Evolutionary conservation across 23 tunicate species (phyloP).

Genomic region (Clavelina lepadiformis): DNA sequence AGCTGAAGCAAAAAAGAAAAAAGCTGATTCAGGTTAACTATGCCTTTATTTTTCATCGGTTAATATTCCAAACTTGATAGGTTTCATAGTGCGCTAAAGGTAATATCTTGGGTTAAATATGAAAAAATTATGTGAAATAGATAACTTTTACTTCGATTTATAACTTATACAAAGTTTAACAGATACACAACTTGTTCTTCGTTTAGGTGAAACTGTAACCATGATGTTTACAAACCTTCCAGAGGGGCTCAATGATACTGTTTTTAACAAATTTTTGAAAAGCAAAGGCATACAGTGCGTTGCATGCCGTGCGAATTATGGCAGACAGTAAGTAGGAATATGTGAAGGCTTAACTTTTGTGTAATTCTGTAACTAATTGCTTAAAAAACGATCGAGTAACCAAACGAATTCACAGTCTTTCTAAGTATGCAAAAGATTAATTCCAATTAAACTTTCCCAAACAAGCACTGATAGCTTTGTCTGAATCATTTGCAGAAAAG

Average conservation of each 20-base stretch:
- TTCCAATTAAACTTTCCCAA: background rate
- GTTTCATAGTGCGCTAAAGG: no score
- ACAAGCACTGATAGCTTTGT: background rate
- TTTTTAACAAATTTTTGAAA: slow-evolving; percentile 55
- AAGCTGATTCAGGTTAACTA: slow-evolving; percentile 3
- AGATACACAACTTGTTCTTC: no score
- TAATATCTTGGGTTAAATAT: no score
- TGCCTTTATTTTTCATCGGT: background rate
- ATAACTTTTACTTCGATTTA: no score
- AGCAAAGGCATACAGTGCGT: slow-evolving; percentile 47
- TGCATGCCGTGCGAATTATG: slow-evolving; percentile 62
- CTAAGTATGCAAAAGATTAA: background rate
- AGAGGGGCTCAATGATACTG: slow-evolving; percentile 48
- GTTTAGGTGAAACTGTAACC: slow-evolving; percentile 48
- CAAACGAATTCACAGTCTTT: no score
- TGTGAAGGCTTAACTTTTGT: no score
- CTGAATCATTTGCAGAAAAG: slow-evolving; percentile 46
- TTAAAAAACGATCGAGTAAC: no score
- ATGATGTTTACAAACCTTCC: slow-evolving; percentile 56
- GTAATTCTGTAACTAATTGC: no score
- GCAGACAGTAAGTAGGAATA: slow-evolving; percentile 43
- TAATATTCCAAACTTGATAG: no score
- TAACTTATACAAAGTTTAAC: no score
- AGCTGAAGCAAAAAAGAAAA: slow-evolving; percentile 11
- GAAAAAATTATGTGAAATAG: no score